These are phyloP conservation scores for Oncorhynchus masou DNA, from an alignment of 2,113 vertebrate species.

Conservation along the genomic window DNA sequence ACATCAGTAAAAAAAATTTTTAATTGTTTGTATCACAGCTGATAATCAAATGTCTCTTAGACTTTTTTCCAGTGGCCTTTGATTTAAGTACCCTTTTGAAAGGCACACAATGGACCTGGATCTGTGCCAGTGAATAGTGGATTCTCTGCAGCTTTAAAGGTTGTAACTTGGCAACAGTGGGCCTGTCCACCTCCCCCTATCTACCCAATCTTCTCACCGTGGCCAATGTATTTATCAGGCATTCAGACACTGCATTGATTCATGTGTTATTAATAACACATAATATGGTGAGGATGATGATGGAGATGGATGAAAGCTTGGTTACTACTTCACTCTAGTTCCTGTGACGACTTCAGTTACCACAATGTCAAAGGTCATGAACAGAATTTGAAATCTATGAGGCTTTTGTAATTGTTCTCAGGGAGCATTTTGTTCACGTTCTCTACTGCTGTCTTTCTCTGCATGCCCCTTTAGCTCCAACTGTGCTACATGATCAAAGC, in stretches of 20 bases:
- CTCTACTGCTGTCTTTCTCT: conserved; percentile 29
- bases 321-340: too few relatives aligned
- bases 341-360: too few relatives aligned
- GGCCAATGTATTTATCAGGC: too few relatives aligned
- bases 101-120: neutral
- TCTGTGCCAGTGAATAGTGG: conserved; percentile 31
- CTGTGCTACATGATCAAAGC: conserved; percentile 8
- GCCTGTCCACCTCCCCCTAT: neutral
- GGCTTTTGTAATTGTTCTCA: conserved; percentile 60
- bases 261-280: too few relatives aligned
- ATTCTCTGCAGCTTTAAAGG: conserved; percentile 49
- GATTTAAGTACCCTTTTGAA: neutral
- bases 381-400: conserved; percentile 11
- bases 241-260: too few relatives aligned
- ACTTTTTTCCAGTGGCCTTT: conserved; percentile 2
- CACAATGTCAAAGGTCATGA: too few relatives aligned
- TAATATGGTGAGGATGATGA: too few relatives aligned
- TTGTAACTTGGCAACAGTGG: conserved; percentile 39
- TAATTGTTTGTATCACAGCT: neutral
- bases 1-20: neutral
- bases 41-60: neutral
- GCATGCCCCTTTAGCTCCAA: conserved; percentile 2
- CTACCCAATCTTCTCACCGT: too few relatives aligned
- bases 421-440: conserved; percentile 51
- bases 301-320: neutral